Evolutionary conservation across 2,888 invertebrate species (phyloP).

Genomic region (Hypercompe scribonia): DNA sequence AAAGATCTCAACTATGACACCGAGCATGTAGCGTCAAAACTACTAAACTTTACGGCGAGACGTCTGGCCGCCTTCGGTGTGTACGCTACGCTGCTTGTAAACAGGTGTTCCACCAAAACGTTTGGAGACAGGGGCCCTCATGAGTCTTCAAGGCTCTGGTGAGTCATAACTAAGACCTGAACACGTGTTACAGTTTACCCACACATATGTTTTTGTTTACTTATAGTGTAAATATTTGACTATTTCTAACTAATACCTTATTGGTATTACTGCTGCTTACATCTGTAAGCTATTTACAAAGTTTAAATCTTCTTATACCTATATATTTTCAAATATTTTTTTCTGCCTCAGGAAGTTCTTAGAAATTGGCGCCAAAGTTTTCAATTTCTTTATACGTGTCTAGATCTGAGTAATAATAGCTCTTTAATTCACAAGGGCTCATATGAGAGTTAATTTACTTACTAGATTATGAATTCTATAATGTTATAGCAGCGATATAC

Average conservation of each 20-base stretch:
- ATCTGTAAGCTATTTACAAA: background rate
- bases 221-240: background rate
- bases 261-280: background rate
- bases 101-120: slow-evolving; percentile 64
- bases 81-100: slow-evolving; percentile 43
- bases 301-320: background rate
- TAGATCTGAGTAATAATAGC: background rate
- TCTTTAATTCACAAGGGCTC: background rate
- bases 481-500: background rate
- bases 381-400: background rate
- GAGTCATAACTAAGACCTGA: slow-evolving; percentile 36
- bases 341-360: background rate
- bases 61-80: slow-evolving; percentile 58
- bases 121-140: slow-evolving; percentile 53
- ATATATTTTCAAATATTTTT: background rate
- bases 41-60: slow-evolving; percentile 73
- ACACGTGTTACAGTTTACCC: background rate
- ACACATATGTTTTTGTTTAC: slow-evolving; percentile 5
- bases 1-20: slow-evolving; percentile 82
- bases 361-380: slow-evolving; percentile 33
- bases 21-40: slow-evolving; percentile 79
- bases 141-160: slow-evolving; percentile 63
- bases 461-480: background rate
- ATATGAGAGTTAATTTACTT: background rate
- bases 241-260: background rate